Evolutionary conservation across 2,113 vertebrate species (phyloP).

Genomic region (Empidonax traillii): DNA sequence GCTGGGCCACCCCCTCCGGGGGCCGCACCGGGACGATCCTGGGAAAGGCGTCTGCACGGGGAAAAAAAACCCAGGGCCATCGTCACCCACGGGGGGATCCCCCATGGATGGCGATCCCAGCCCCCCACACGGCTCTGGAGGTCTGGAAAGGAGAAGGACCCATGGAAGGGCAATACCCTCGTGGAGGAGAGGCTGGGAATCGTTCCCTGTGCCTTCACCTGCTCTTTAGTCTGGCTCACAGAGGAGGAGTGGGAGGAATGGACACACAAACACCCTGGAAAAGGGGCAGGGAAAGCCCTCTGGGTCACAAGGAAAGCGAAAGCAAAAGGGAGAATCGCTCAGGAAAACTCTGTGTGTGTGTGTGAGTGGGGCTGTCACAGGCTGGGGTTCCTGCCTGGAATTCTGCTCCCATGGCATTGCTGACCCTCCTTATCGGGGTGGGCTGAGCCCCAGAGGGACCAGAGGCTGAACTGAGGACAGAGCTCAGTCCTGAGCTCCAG

Average conservation of each 20-base stretch:
- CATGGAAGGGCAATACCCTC: background rate
- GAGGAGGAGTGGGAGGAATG: background rate
- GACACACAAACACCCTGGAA: background rate
- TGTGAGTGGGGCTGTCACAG: background rate
- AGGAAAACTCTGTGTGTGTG: background rate
- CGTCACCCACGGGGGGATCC: background rate
- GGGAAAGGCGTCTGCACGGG: slow-evolving; percentile 83
- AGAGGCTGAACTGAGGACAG: background rate
- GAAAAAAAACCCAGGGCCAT: background rate
- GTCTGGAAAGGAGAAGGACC: slow-evolving; percentile 13
- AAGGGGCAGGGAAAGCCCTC: background rate
- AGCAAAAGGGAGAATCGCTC: background rate
- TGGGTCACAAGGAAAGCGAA: background rate
- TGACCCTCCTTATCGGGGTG: background rate
- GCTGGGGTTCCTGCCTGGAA: background rate
- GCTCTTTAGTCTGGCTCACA: background rate
- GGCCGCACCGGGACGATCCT: slow-evolving; percentile 80
- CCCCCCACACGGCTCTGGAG: background rate
- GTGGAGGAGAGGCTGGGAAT: background rate
- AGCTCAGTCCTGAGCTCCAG: background rate
- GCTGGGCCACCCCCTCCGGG: slow-evolving; percentile 60
- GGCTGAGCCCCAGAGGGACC: background rate
- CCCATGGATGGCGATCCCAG: background rate
- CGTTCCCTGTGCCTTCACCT: slow-evolving; percentile 40
- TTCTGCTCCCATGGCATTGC: background rate